These are phyloP conservation scores for Acanthornis magna DNA, from an alignment of 2,797 vertebrate species.

Conservation along the genomic window DNA sequence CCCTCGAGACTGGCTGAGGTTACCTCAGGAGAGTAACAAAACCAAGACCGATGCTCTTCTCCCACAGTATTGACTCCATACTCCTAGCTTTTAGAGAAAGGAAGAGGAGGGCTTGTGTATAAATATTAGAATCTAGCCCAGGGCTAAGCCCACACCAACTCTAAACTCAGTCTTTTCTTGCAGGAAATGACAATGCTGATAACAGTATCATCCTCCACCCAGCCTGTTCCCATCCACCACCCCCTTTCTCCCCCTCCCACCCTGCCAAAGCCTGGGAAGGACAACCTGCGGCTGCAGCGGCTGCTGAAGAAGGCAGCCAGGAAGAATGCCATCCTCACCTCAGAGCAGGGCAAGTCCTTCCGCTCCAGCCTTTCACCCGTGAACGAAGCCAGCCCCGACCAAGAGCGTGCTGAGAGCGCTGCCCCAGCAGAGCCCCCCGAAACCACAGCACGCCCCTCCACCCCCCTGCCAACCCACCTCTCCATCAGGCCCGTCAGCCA, in stretches of 20 bases:
- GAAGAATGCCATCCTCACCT: constrained; percentile 69
- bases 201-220: constrained; percentile 71
- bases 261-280: constrained; percentile 88
- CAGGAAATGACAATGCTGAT: constrained; percentile 83
- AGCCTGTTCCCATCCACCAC: constrained; percentile 47
- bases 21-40: neutral
- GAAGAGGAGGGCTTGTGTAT: neutral
- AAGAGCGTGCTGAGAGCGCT: constrained; percentile 62
- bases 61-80: neutral
- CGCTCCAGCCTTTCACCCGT: constrained; percentile 89
- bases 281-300: constrained; percentile 87
- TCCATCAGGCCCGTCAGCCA: constrained; percentile 57
- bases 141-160: neutral
- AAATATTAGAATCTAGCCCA: neutral
- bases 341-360: constrained; percentile 79
- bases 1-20: neutral
- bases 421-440: neutral
- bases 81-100: neutral
- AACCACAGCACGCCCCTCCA: neutral
- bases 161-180: constrained; percentile 1
- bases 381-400: constrained; percentile 87
- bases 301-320: constrained; percentile 86
- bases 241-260: constrained; percentile 85
- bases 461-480: constrained; percentile 65
- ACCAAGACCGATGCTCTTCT: neutral